phyloP scores from a whole-genome alignment of 2,113 vertebrate species.

The Heterocephalus glaber region DNA sequence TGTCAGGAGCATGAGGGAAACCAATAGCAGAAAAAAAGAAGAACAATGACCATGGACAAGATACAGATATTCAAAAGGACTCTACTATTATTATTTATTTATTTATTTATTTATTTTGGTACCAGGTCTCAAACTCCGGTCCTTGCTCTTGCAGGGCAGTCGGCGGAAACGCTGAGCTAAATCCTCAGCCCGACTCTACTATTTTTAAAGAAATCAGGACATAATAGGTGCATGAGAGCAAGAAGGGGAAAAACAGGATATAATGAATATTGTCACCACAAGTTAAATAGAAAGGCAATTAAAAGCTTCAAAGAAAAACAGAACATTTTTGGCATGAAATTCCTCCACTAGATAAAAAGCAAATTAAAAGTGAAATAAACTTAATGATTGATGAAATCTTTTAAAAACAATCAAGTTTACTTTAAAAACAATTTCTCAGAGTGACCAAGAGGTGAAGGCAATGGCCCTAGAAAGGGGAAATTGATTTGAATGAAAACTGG shows the following conservation, averaged over 20 bases:
- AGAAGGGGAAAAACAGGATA: neutral
- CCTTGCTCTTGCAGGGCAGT: no score
- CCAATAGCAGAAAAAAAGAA: neutral
- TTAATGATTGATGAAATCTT: slow-evolving; percentile 49
- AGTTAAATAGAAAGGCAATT: slow-evolving; percentile 40
- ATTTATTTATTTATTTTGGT: no score
- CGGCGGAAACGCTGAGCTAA: no score
- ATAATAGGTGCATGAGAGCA: neutral
- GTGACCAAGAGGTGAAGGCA: neutral
- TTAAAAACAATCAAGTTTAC: neutral
- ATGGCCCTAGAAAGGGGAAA: neutral
- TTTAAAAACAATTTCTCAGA: slow-evolving; percentile 13
- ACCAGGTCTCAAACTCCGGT: no score
- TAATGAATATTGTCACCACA: neutral
- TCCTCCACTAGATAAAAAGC: slow-evolving; percentile 48
- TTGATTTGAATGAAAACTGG: neutral
- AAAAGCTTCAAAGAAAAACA: slow-evolving; percentile 31
- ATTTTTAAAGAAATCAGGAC: neutral
- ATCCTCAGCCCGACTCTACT: no score
- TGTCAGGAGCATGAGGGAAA: neutral
- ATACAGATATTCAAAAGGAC: slow-evolving; percentile 1
- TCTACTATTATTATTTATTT: neutral
- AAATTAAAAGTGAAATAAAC: slow-evolving; percentile 21
- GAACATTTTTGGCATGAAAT: neutral
- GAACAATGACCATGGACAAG: neutral